These are phyloP conservation scores for Andrena bucephala DNA, from an alignment of 2,888 invertebrate genomes.

Conservation along the genomic window DNA sequence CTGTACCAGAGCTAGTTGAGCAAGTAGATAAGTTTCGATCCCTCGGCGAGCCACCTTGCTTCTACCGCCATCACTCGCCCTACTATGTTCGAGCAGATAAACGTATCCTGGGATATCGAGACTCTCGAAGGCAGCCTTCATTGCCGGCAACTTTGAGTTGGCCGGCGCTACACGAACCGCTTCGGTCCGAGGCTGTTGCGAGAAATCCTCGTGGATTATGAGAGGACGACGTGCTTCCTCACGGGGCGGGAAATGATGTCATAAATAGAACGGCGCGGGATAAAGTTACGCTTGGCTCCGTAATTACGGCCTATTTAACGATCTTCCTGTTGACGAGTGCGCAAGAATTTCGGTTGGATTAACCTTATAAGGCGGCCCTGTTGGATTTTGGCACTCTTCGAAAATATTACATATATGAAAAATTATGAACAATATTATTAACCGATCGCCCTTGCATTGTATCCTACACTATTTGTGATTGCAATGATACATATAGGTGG, in stretches of 20 bases:
- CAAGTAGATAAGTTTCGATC: constrained; percentile 85
- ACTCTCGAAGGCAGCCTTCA: constrained; percentile 64
- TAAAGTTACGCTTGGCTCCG: constrained; percentile 54
- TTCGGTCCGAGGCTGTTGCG: constrained; percentile 48
- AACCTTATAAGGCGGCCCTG: not conserved
- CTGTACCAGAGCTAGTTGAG: constrained; percentile 81
- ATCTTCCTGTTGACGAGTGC: constrained; percentile 4
- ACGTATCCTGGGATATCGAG: constrained; percentile 74
- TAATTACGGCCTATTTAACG: constrained; percentile 34
- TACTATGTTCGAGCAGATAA: constrained; percentile 75
- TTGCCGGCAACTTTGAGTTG: constrained; percentile 65
- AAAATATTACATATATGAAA: not conserved
- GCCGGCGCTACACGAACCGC: constrained; percentile 62
- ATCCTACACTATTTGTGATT: no score
- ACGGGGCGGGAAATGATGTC: constrained; percentile 28
- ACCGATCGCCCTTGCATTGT: no score
- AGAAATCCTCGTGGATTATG: constrained; percentile 69
- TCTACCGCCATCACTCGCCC: constrained; percentile 76
- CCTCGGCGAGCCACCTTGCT: constrained; percentile 80
- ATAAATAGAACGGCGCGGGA: constrained; percentile 26
- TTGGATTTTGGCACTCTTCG: not conserved
- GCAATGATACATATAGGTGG: no score
- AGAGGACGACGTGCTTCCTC: constrained; percentile 56
- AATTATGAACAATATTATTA: no score
- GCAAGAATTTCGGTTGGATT: constrained; percentile 1